phyloP scores from a whole-genome alignment of 2,797 vertebrate species.

The Erpetoichthys calabaricus region DNA sequence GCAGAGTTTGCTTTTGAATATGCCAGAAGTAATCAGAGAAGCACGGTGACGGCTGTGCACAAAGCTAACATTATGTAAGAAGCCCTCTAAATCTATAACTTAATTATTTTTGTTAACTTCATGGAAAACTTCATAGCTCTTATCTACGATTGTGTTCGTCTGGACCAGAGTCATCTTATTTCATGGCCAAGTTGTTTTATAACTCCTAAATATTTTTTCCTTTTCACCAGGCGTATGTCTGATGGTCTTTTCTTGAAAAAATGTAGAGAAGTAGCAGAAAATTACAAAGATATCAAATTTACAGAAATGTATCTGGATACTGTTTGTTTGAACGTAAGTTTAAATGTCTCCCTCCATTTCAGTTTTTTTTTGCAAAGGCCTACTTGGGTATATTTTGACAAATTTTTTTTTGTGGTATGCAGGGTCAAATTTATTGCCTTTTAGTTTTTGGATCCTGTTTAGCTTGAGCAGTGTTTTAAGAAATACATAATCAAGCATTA shows the following conservation, averaged over 20 bases:
- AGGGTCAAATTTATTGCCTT: too few species aligned
- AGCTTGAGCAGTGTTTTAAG: too few species aligned
- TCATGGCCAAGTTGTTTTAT: too few species aligned
- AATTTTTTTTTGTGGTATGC: too few species aligned
- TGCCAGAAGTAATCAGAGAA: constrained; percentile 79
- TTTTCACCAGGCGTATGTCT: constrained; percentile 78
- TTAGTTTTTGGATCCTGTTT: too few species aligned
- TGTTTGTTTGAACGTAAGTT: constrained; percentile 86
- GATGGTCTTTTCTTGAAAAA: constrained; percentile 89
- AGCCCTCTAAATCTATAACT: neutral
- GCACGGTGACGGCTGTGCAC: constrained; percentile 86
- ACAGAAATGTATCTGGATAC: constrained; percentile 97
- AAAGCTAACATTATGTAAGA: constrained; percentile 97
- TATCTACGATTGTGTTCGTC: neutral
- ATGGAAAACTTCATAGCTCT: neutral
- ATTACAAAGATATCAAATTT: constrained; percentile 89
- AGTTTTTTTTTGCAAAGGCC: too few species aligned
- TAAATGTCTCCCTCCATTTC: constrained; percentile 4
- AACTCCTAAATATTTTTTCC: constrained; percentile 12
- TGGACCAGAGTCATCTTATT: too few species aligned
- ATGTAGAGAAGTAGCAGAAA: constrained; percentile 90
- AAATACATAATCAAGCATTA: too few species aligned
- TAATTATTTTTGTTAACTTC: neutral
- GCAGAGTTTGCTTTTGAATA: constrained; percentile 94
- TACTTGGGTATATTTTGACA: too few species aligned